Base-by-base conservation (phyloP, 2,888 invertebrate genomes). In the Carcina quercana region DNA sequence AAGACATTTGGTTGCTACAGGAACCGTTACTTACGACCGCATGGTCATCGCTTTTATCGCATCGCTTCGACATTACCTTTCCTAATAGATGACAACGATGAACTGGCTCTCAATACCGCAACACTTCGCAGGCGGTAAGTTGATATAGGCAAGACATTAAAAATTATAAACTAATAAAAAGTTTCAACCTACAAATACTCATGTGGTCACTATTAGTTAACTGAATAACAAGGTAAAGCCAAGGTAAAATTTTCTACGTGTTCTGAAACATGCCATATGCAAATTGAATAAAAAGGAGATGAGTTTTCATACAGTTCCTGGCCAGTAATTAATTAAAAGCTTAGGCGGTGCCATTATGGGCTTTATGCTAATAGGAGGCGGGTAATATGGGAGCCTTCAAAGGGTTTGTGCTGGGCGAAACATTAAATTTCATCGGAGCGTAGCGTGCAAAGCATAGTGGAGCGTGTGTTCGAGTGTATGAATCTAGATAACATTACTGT, bases 241-340 rank as follows among this genome's bases (percentile, higher is more conserved):
- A n/a, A 30, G 25, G n/a, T 28, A 8, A 19, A 24, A 15, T 13
- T 20, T 8, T 22, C 13, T 32, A 29, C 32, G 27, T 47, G 43
- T 51, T 35, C 42, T 47, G 38, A 43, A 36, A 43, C 37, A 33
- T 55, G 58, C 63, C 46, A 43, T 53, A 63, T 65, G 59, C 46
- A 62, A 68, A 72, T 65, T 46, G 37, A 47, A 53, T 59, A 55
- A 55, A 60, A 62, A 61, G 50, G 19, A 4, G 26, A 48, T 49
- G 48, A 44, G 39, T 47, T 50, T 43, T 53, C 55, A 57, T 54
- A 50, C 43, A 54, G 56, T 59, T 62, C 56, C 56, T 58, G 63
- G 70, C 51, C 59, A 56, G 69, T 75, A 75, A 82, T 80, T 78
- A 80, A 80, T 80, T 80, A 76, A 72, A 73, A 68, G 75, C 69